These are phyloP conservation scores for Teleogryllus occipitalis DNA, from an alignment of 1,140 invertebrate genomes.

Conservation along the genomic window DNA sequence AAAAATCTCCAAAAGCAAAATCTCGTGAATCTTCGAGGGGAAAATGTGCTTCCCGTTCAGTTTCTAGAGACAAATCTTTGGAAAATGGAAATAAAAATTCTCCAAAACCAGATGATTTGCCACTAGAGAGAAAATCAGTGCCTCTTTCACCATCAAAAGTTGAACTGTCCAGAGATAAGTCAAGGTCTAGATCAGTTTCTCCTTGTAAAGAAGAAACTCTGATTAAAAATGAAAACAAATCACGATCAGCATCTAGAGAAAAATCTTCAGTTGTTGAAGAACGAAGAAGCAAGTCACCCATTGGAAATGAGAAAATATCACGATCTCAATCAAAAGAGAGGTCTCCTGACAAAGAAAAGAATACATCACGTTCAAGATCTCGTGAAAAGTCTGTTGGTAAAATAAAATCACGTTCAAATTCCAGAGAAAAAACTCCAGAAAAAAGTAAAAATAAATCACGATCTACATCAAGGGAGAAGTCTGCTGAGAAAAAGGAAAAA, in stretches of 20 bases:
- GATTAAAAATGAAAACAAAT: background rate
- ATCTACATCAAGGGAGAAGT: background rate
- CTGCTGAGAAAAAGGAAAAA: background rate
- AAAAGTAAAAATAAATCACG: background rate
- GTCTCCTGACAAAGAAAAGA: background rate
- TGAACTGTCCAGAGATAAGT: too few species aligned
- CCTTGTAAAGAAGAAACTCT: too few species aligned
- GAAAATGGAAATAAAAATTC: too few species aligned
- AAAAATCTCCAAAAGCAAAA: background rate
- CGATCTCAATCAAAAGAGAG: background rate
- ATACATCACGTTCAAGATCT: background rate
- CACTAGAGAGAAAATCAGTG: too few species aligned
- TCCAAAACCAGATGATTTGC: too few species aligned
- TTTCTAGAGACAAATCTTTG: background rate
- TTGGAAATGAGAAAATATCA: background rate
- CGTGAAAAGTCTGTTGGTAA: background rate
- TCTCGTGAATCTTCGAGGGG: too few species aligned
- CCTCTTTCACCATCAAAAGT: too few species aligned
- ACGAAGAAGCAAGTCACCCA: too few species aligned
- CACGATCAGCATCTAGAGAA: background rate
- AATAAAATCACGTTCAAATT: background rate
- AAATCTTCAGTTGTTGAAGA: background rate
- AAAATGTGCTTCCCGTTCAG: too few species aligned
- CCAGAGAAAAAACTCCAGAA: background rate
- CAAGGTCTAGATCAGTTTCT: too few species aligned